Conservation (phyloP, 2,113 vertebrate genomes). For the Archocentrus centrarchus region DNA sequence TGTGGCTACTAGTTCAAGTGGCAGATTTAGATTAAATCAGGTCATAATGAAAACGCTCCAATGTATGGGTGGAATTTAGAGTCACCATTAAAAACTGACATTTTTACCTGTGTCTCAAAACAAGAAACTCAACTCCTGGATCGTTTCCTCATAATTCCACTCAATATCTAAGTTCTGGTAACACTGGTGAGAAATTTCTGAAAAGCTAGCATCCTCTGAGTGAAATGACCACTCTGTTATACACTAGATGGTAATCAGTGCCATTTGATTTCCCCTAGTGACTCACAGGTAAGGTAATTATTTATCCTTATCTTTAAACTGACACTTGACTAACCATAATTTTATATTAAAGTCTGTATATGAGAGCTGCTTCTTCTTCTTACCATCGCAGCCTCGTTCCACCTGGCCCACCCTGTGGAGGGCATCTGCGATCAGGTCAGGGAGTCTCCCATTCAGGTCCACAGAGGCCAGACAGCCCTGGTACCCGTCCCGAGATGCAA, state of each 20-base stretch:
- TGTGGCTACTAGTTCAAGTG: background rate
- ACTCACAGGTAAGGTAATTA: background rate
- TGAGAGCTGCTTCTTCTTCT: slow-evolving; percentile 40
- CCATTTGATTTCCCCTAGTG: slow-evolving; percentile 3
- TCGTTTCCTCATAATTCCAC: background rate
- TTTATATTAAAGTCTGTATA: background rate
- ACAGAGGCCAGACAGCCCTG: slow-evolving; percentile 94
- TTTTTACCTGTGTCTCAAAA: background rate
- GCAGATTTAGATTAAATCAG: background rate
- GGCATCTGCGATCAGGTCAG: slow-evolving; percentile 91
- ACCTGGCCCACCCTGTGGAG: slow-evolving; percentile 92
- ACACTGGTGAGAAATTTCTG: background rate
- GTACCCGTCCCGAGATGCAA: slow-evolving; percentile 92
- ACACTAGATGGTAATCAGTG: slow-evolving; percentile 5
- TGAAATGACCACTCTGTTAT: background rate
- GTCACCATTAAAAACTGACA: background rate
- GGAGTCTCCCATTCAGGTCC: slow-evolving; percentile 93
- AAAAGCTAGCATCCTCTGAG: background rate
- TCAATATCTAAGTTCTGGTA: background rate
- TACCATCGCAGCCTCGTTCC: slow-evolving; percentile 92
- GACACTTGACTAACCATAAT: background rate
- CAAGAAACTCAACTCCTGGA: background rate
- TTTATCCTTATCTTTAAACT: background rate
- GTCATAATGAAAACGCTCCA: background rate
- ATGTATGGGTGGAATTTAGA: background rate